Conservation (phyloP, 1,140 invertebrate genomes). For the Trialeurodes vaporariorum region DNA sequence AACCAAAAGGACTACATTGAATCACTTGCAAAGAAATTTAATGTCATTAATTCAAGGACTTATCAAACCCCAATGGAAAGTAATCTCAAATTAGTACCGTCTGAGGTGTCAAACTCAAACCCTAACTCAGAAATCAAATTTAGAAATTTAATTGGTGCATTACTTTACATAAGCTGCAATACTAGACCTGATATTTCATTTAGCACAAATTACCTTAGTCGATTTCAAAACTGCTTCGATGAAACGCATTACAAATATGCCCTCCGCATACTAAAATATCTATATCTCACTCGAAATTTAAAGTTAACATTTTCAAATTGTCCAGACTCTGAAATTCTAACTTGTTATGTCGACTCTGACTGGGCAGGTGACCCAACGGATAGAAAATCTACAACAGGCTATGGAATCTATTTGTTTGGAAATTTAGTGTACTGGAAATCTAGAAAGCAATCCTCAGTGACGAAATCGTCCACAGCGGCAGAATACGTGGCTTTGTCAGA, state of each 20-base stretch:
- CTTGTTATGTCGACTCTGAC: conserved; percentile 33
- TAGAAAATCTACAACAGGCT: conserved; percentile 15
- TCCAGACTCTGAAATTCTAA: not conserved
- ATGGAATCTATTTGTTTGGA: conserved; percentile 4
- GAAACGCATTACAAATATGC: conserved; percentile 4
- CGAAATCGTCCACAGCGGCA: conserved; percentile 10
- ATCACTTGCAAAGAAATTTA: not conserved
- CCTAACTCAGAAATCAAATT: not conserved
- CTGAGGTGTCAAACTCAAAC: too few species aligned
- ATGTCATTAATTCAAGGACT: conserved; percentile 1
- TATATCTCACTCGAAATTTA: not conserved
- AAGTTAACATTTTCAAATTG: conserved; percentile 2
- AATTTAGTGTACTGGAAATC: conserved; percentile 12
- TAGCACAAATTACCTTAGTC: conserved; percentile 5
- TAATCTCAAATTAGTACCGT: not conserved
- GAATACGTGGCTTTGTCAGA: conserved; percentile 14
- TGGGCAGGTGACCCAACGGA: conserved; percentile 26
- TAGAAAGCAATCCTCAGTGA: conserved; percentile 7
- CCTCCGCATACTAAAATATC: not conserved
- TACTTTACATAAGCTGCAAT: not conserved
- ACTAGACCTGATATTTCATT: conserved; percentile 9
- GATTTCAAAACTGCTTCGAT: not conserved
- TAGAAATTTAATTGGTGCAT: conserved; percentile 4
- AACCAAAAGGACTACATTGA: conserved; percentile 1
- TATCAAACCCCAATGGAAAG: conserved; percentile 5